These are phyloP conservation scores for Hydraecia micacea DNA, from an alignment of 2,888 invertebrate species.

Conservation along the genomic window DNA sequence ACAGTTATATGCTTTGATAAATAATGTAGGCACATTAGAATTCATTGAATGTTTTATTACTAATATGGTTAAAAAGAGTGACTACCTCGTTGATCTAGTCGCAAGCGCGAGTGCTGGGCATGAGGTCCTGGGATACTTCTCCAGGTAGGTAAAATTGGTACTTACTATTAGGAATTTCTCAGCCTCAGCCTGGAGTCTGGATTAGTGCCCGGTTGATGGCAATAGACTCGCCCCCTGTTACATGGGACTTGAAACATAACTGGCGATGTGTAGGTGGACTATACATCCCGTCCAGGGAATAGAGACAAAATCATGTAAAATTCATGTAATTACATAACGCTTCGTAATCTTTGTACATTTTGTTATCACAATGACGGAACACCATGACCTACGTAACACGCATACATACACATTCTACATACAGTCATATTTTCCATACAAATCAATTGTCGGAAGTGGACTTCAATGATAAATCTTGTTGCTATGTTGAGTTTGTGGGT, in stretches of 20 bases:
- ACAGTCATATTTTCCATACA: slow-evolving; percentile 1
- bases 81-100: fast-evolving
- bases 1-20: neutral
- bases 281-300: neutral
- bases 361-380: slow-evolving; percentile 34
- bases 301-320: neutral
- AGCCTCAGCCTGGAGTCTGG: neutral
- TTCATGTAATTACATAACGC: slow-evolving; percentile 14
- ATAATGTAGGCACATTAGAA: neutral
- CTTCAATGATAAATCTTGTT: neutral
- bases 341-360: slow-evolving; percentile 11
- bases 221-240: neutral
- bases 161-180: neutral
- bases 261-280: neutral
- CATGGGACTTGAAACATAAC: neutral
- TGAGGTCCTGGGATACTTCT: neutral
- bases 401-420: neutral
- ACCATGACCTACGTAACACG: slow-evolving; percentile 39
- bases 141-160: neutral
- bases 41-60: slow-evolving; percentile 1
- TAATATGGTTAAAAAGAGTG: neutral
- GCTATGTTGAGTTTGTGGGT: neutral
- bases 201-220: too few species aligned
- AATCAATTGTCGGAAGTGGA: neutral
- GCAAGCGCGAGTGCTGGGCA: too few species aligned